Base-by-base conservation (phyloP, 2,888 invertebrate genomes). In the Andrena praecox region DNA sequence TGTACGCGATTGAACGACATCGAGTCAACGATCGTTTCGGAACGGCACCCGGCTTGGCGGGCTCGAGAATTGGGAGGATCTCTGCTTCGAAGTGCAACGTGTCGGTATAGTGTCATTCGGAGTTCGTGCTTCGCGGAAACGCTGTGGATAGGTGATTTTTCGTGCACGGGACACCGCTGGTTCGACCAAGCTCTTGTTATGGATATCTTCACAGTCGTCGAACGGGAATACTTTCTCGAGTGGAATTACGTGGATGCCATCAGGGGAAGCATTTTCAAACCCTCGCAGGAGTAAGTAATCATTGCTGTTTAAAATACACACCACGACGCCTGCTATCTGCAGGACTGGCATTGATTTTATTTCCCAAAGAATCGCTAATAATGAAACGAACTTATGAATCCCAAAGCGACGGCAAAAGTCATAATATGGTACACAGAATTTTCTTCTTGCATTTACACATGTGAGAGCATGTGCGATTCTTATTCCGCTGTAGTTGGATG, bases 241-340 rank as follows among this genome's bases (percentile, higher is more conserved):
- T 78, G 87, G 84, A 72, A 82, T 80, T 77, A 69, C 75, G 64
- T 52, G 82, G 79, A 70, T 62, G 71, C 42, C 77, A 76, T 68
- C 75, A 72, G 75, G 64, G 68, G 64, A 79, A 81, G 79, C 78
- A 80, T 82, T 79, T 84, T 86, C 73, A 62, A 86, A 85, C 56
- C 70, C 70, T 78, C 74, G 77, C 88, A 82, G 88, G 80, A 87
- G 87, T 87, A 67, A 88, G 87, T 87, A 35, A 29, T 27, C 12
- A 7, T 75, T 50, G 1, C n/a, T 2, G 6, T 31, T 35, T 52
- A 20, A 52, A 52, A 20, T 52, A 52, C 20, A 52, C 0, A 52
- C n/a, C 7, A 2, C 2, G 8, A 20, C 6, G 20, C 16, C 4
- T 16, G 5, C 42, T 42, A 42, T 42, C 16, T 42, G 42, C 42